Percentiles rank a stretch among this genome's conserved stretches.
Conservation (phyloP, 2,113 vertebrate genomes). For the Drymodes brunneopygia region DNA sequence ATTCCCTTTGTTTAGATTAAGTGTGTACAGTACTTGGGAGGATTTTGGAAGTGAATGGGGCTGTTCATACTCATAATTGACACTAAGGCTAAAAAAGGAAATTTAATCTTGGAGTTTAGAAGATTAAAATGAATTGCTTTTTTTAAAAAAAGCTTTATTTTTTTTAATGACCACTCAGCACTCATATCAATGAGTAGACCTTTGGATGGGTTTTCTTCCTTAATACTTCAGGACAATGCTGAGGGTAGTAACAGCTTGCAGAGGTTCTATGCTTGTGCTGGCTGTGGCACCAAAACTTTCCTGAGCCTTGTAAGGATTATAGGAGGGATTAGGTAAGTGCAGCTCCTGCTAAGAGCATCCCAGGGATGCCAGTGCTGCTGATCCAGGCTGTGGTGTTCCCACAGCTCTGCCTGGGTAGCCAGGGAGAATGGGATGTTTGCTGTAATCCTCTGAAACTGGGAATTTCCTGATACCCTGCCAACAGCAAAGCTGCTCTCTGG, state of each 20-base stretch:
- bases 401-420: neutral
- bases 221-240: neutral
- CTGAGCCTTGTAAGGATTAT: neutral
- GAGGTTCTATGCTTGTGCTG: neutral
- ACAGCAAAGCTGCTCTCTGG: neutral
- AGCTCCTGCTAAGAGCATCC: neutral
- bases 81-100: neutral
- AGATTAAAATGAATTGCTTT: neutral
- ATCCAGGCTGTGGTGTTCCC: neutral
- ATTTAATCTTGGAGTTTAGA: neutral
- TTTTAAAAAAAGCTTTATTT: neutral
- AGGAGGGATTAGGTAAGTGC: neutral
- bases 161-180: neutral
- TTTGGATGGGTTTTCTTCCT: neutral
- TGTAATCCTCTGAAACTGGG: neutral
- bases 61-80: neutral
- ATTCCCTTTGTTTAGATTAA: slow-evolving; percentile 31
- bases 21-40: neutral
- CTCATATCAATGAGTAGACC: neutral
- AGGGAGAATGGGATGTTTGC: neutral
- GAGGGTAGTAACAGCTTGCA: neutral
- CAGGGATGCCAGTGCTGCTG: neutral
- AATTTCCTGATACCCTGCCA: neutral
- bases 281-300: neutral
- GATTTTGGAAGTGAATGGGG: neutral